Evolutionary conservation across 2,797 vertebrate species (phyloP), one percentile per base, ranked within the genome.

Genomic region (Siniperca obscura): DNA sequence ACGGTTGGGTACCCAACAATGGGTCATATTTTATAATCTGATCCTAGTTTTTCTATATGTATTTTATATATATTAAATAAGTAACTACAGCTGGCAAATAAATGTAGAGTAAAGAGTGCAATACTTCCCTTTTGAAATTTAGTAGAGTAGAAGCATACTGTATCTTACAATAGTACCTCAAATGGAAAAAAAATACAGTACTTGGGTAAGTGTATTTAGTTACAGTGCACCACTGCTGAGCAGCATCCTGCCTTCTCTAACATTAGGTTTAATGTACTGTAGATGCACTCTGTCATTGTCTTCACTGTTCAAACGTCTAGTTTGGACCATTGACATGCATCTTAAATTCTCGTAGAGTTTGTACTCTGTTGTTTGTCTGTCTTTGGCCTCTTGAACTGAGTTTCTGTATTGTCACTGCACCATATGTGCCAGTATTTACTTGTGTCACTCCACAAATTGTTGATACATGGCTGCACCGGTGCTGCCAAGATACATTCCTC

Each of bases 401-500:
- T 13, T 57, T 57, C 70, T 73, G 59, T 73, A 71, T 73, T 74
- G 76, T 85, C 76, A 70, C 42, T 36, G 76, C 69, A 44, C 79
- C 87, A 73, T 85, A 84, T 74, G 80, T 74, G 70, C 74, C 62
- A 22, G 38, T 69, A 34, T 88, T 87, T 81, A 53, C 74, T 70
- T 42, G 12, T 25, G 42, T 70, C 74, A 3, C 80, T 46, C n/a
- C 78, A 60, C 80, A 78, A 81, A 82, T 81, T 83, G 84, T 86
- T 84, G 79, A 81, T 78, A 66, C 65, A 11, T 56, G 55, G 16
- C 72, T 50, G 82, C 67, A 5, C 55, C 68, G 0, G 46, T 7
- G 79, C 72, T 74, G 85, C 87, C 78, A 73, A 76, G 72, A 80
- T 86, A 74, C 57, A 85, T 87, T 69, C 52, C 53, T 61, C 52